phyloP scores from a whole-genome alignment of 2,113 vertebrate species.

The Ictalurus furcatus region DNA sequence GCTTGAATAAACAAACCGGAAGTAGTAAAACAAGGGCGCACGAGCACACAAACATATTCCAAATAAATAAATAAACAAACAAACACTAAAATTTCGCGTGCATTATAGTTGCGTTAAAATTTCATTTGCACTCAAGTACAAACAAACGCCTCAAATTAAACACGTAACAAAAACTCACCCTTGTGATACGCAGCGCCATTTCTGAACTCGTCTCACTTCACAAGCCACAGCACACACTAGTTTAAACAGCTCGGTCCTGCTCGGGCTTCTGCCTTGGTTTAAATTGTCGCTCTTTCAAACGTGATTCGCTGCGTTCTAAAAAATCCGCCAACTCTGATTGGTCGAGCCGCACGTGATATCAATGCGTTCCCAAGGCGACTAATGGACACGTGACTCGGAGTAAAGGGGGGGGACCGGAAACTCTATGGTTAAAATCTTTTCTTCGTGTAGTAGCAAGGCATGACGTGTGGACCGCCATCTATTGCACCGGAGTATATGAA shows the following conservation, averaged over 20 bases:
- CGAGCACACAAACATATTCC: neutral
- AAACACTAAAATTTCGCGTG: neutral
- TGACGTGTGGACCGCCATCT: neutral
- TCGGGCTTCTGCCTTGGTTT: slow-evolving; percentile 56
- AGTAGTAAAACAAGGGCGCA: neutral
- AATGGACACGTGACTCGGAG: slow-evolving; percentile 43
- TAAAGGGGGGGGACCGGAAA: neutral
- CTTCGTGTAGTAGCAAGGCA: neutral
- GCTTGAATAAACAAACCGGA: neutral
- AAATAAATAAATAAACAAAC: neutral
- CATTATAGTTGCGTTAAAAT: neutral
- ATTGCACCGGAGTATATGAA: neutral
- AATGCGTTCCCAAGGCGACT: slow-evolving; percentile 68
- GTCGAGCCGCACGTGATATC: slow-evolving; percentile 50
- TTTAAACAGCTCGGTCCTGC: neutral
- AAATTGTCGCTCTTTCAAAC: slow-evolving; percentile 67
- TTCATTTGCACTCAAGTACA: no score
- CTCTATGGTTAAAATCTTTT: neutral
- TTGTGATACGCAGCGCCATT: slow-evolving; percentile 73
- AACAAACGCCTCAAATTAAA: neutral
- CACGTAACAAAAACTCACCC: slow-evolving; percentile 58
- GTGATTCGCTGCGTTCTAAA: slow-evolving; percentile 66
- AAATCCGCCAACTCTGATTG: slow-evolving; percentile 63
- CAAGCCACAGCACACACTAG: neutral
- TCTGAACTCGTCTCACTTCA: neutral